A percentile compares a stretch with the other conserved stretches of the same genome.
Conservation (phyloP, 2,113 vertebrate species). For the Channa argus region DNA sequence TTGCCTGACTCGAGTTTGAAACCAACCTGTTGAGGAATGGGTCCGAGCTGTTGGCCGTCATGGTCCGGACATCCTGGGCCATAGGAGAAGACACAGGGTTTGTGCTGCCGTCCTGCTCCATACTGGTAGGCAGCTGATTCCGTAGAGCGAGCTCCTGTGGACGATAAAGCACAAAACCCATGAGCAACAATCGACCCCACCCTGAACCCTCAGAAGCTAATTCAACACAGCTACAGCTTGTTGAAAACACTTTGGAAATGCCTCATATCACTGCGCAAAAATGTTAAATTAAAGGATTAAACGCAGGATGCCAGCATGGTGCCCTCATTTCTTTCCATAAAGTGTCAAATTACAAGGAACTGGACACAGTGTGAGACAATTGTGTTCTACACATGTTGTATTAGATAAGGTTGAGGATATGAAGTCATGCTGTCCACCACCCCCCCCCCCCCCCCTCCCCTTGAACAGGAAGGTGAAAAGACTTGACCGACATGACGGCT, state of each 20-base stretch:
- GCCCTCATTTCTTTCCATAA: slow-evolving; percentile 30
- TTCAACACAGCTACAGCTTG: slow-evolving; percentile 35
- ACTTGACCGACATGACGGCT: slow-evolving; percentile 16
- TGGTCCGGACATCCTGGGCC: slow-evolving; percentile 96
- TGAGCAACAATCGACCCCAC: slow-evolving; percentile 40
- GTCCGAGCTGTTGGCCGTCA: slow-evolving; percentile 99
- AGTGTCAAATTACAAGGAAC: slow-evolving; percentile 67
- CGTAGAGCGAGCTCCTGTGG: slow-evolving; percentile 94
- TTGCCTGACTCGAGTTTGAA: neutral
- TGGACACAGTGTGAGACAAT: slow-evolving; percentile 65
- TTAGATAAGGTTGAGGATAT: slow-evolving; percentile 71
- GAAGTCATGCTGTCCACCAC: slow-evolving; percentile 65
- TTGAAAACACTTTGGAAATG: slow-evolving; percentile 6
- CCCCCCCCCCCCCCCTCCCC: slow-evolving; percentile 49
- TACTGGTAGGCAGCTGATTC: slow-evolving; percentile 92
- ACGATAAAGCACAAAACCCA: slow-evolving; percentile 19
- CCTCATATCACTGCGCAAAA: slow-evolving; percentile 12
- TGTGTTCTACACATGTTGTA: slow-evolving; percentile 70
- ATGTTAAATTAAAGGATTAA: slow-evolving; percentile 15
- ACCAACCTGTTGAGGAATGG: slow-evolving; percentile 98
- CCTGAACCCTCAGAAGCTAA: slow-evolving; percentile 31
- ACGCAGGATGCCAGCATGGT: slow-evolving; percentile 24
- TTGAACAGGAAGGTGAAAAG: slow-evolving; percentile 41
- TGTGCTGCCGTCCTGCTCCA: slow-evolving; percentile 94
- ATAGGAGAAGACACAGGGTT: slow-evolving; percentile 96